Base-by-base conservation (phyloP, 2,797 vertebrate species). In the Dallia pectoralis region DNA sequence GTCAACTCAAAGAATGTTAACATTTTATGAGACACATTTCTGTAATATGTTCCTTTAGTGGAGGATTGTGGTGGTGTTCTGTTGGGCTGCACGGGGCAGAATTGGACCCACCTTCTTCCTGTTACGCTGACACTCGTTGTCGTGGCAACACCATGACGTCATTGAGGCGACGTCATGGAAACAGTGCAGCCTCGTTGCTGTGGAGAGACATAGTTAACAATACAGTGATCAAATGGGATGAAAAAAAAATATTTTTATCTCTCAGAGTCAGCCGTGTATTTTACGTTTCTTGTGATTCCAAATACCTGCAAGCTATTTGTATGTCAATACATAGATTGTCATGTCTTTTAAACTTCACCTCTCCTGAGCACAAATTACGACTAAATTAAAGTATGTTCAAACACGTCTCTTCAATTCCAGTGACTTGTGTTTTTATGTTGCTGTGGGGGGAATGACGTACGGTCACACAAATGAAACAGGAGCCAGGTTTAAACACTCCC, bases 111-210 rank as follows among this genome's bases (percentile, higher is more conserved):
- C 77, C 22, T 47, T 78, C 72, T 84, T 87, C 47, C 86, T 85
- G 84, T 86, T 89, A 85, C 87, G 71, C 89, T 79, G 82, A 82
- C 67, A 76, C 77, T 78, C 68, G 88, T 89, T 90, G 91, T 88
- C 90, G 89, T 91, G 89, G 89, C 85, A 91, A 93, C 91, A 78
- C 78, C 86, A 83, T 79, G 75, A 87, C 85, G 85, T 91, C 88
- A 89, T 87, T 74, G 79, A 79, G 82, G 85, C 84, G 83, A 91
- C 89, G 89, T 93, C 89, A 91, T 91, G 84, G 87, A 85, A 90
- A 90, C 88, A 27, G 81, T 79, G 84, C 82, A 83, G 85, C 87
- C 85, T 79, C 80, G 51, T 74, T 93, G 89, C 88, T 53, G 86
- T 86, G 89, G 86, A 87, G 79, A 80, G 81, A 83, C 81, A 68